These are phyloP conservation scores for Ctenochaetus hawaiiensis DNA, from an alignment of 2,797 vertebrate genomes.

Conservation along the genomic window DNA sequence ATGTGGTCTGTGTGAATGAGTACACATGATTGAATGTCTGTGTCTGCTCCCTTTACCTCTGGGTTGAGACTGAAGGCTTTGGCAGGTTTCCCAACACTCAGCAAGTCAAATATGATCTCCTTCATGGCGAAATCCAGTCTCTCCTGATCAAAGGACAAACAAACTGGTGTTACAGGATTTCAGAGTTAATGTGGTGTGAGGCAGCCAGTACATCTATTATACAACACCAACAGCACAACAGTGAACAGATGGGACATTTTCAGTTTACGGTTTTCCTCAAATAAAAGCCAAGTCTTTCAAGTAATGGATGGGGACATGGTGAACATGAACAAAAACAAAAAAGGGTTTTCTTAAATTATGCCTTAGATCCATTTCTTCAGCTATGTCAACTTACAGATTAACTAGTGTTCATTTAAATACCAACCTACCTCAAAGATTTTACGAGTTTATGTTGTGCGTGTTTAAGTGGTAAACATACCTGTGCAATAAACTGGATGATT, in stretches of 20 bases:
- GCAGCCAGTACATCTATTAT: constrained; percentile 3
- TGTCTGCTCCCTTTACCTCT: constrained; percentile 79
- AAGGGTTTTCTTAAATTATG: no score
- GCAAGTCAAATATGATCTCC: constrained; percentile 90
- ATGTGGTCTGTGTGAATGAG: constrained; percentile 20
- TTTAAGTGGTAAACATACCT: constrained; percentile 82
- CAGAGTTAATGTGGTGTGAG: constrained; percentile 15
- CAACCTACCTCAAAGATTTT: not conserved
- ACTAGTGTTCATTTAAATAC: not conserved
- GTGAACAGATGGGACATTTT: not conserved
- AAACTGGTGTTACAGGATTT: constrained; percentile 38
- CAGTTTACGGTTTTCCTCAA: not conserved
- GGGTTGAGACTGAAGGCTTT: constrained; percentile 91
- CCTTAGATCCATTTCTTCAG: constrained; percentile 19
- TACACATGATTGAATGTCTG: constrained; percentile 26
- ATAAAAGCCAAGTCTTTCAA: no score
- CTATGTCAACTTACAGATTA: not conserved
- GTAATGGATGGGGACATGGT: no score
- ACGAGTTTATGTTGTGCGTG: not conserved
- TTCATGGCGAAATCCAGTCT: constrained; percentile 90
- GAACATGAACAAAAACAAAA: no score
- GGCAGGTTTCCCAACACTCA: constrained; percentile 88
- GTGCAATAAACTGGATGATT: constrained; percentile 99
- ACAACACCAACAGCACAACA: not conserved
- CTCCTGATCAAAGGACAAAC: constrained; percentile 80